Evolutionary conservation across 2,797 vertebrate species (phyloP), one percentile per base, ranked within the genome.

Genomic region (Urophycis tenuis): DNA sequence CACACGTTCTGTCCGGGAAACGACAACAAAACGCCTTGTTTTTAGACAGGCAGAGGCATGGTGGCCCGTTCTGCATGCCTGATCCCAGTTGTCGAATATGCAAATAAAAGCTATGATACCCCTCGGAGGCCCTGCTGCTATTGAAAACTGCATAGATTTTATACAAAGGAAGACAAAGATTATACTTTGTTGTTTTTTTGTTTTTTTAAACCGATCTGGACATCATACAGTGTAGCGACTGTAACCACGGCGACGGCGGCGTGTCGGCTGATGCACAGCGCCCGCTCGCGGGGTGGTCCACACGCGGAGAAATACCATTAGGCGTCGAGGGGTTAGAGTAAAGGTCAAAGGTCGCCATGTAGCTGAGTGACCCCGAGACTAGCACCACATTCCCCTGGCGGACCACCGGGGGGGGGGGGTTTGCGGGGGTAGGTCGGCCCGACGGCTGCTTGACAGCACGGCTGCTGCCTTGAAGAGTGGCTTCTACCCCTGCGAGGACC

Each of bases 341-440:
- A 87, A 91, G 86, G 78, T 88, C 84, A 83, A 74, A 87, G 85
- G 79, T 90, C 81, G 87, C 73, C 82, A 49, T 73, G 77, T 77
- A 79, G 78, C 64, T 78, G 75, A 72, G 78, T 72, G 81, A 87
- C 82, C 86, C 60, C 79, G 25, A n/a, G 81, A 80, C 83, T 88
- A 91, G 90, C 90, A 91, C 90, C 88, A 84, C 78, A 83, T 80
- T 87, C 79, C 79, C 80, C 78, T 72, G 53, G 67, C 70, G 80
- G 81, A 85, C 82, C 79, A 79, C 80, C 82, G 78, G 75, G 77
- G 77, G 49, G 39, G 39, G 78, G 78, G 60, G n/a, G n/a, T n/a
- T n/a, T n/a, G n/a, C n/a, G n/a, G n/a, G 72, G 67, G 53, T 22
- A 9, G 2, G 49, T 15, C 49, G 53, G 60, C 25, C 8, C 9